Conservation (phyloP, 2,113 vertebrate genomes). For the Poeciliopsis prolifica region DNA sequence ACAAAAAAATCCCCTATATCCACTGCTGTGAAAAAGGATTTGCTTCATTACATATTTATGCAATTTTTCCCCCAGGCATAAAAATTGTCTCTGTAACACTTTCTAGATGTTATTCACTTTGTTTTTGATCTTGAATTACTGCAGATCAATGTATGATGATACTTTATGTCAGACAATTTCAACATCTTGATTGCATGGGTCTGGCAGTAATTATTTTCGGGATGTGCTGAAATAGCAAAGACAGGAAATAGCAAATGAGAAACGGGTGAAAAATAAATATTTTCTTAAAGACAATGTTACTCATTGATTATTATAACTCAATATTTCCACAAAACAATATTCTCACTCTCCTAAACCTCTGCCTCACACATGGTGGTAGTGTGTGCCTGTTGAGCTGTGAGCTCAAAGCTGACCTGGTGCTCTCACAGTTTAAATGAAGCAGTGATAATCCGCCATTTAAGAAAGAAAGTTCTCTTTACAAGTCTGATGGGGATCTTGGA, state of each 20-base stretch:
- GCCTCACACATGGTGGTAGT: slow-evolving; percentile 23
- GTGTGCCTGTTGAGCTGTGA: slow-evolving; percentile 7
- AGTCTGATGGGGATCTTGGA: slow-evolving; percentile 4
- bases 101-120: not conserved
- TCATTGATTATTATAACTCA: not conserved
- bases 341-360: slow-evolving; percentile 9
- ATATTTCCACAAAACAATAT: not conserved
- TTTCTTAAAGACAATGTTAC: not conserved
- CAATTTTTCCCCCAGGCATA: not conserved
- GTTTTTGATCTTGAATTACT: not conserved
- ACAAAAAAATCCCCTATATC: not conserved
- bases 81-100: not conserved
- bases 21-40: not conserved
- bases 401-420: not conserved
- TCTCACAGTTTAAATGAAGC: slow-evolving; percentile 16
- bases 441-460: slow-evolving; percentile 6
- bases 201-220: no score
- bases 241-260: not conserved
- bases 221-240: not conserved
- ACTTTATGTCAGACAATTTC: not conserved
- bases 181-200: no score
- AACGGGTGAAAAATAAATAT: not conserved
- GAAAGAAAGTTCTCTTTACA: slow-evolving; percentile 16
- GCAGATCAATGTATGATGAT: not conserved
- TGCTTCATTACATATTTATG: not conserved